Percentiles rank a stretch among this genome's conserved stretches.
phyloP scores from a whole-genome alignment of 2,113 vertebrate species.

The human region GRCh38 chr6:159352501-159353000 shows the following conservation, averaged over 20 bases:
- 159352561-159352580: background rate
- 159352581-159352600: background rate
- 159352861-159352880: background rate
- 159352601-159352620: background rate
- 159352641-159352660: background rate
- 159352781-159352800: background rate
- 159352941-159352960: background rate
- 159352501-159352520: background rate
- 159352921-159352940: background rate
- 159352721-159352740: background rate
- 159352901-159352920: background rate
- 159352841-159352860: background rate
- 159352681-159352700: fast-evolving
- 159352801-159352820: background rate
- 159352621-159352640: background rate
- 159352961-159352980: too few relatives aligned
- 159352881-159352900: background rate
- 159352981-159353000: too few relatives aligned
- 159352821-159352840: background rate
- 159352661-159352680: background rate
- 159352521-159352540: background rate
- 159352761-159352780: background rate
- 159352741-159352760: background rate
- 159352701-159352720: fast-evolving
- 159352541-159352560: background rate